A percentile compares a stretch with the other conserved stretches of the same genome.
phyloP scores from a whole-genome alignment of 2,113 vertebrate species.

The Sylvilagus bachmani region DNA sequence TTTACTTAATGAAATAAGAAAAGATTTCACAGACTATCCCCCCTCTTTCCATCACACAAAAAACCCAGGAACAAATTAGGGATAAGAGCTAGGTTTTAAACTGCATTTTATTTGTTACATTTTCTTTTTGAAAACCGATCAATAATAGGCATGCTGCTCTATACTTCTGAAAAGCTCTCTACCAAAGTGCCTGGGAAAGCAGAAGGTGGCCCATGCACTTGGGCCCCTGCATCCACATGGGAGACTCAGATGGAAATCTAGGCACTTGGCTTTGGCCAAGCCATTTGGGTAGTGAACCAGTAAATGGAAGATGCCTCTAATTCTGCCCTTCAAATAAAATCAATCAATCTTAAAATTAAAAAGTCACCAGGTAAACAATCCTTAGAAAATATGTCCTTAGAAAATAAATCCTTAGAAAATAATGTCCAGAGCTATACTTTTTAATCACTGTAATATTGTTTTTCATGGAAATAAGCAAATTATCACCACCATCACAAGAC shows the following conservation, averaged over 20 bases:
- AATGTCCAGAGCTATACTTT: background rate
- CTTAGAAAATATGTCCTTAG: slow-evolving; percentile 36
- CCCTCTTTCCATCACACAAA: slow-evolving; percentile 20
- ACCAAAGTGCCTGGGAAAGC: too few relatives aligned
- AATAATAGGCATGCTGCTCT: slow-evolving; percentile 21
- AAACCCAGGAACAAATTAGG: slow-evolving; percentile 54
- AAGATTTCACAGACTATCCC: background rate
- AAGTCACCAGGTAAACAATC: background rate
- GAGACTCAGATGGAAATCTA: too few relatives aligned
- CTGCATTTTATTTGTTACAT: slow-evolving; percentile 61
- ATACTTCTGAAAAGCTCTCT: too few relatives aligned
- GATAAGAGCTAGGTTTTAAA: slow-evolving; percentile 54
- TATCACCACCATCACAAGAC: background rate
- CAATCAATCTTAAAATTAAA: background rate
- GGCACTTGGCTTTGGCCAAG: too few relatives aligned
- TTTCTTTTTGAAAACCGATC: slow-evolving; percentile 41
- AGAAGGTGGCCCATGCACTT: too few relatives aligned
- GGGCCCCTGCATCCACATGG: too few relatives aligned
- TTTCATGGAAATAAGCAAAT: background rate
- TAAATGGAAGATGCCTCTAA: too few relatives aligned
- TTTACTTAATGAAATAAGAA: background rate
- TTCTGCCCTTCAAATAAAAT: too few relatives aligned
- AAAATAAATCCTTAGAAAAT: slow-evolving; percentile 54
- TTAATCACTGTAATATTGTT: background rate
- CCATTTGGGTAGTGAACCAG: too few relatives aligned